Evolutionary conservation across 2,888 invertebrate genomes (phyloP).

Genomic region (Epinotia ramella): DNA sequence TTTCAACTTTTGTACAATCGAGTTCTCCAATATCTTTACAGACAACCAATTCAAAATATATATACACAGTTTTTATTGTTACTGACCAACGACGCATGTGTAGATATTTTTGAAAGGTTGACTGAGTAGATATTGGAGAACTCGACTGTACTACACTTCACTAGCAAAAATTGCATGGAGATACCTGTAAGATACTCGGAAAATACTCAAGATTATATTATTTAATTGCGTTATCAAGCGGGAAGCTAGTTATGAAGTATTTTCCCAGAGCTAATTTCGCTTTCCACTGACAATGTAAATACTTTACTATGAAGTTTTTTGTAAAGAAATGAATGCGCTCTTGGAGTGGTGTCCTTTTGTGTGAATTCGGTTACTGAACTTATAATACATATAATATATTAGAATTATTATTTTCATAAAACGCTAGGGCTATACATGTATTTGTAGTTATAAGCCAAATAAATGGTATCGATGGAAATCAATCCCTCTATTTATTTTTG

Average conservation of each 20-base stretch:
- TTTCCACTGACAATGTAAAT: not conserved
- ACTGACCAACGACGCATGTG: no score
- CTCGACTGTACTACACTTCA: not conserved
- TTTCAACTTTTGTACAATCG: not conserved
- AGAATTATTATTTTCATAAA: slow-evolving; percentile 56
- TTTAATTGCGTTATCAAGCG: not conserved
- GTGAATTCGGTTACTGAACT: slow-evolving; percentile 35
- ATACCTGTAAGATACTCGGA: not conserved
- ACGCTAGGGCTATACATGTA: slow-evolving; percentile 70
- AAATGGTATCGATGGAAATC: slow-evolving; percentile 69
- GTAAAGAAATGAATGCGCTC: slow-evolving; percentile 11
- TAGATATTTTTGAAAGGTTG: no score
- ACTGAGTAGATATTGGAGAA: no score
- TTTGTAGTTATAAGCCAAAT: slow-evolving; percentile 78
- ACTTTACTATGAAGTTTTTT: not conserved
- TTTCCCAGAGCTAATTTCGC: slow-evolving; percentile 20
- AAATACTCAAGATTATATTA: slow-evolving; percentile 14
- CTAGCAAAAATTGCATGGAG: not conserved
- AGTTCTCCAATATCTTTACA: no score
- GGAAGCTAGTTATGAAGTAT: slow-evolving; percentile 1
- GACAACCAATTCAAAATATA: no score
- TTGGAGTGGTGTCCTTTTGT: slow-evolving; percentile 7
- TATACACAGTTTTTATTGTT: no score
- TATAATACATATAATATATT: slow-evolving; percentile 44
- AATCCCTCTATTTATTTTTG: slow-evolving; percentile 21